Base-by-base conservation (phyloP, 2,888 invertebrate species). In the Rhingia rostrata region DNA sequence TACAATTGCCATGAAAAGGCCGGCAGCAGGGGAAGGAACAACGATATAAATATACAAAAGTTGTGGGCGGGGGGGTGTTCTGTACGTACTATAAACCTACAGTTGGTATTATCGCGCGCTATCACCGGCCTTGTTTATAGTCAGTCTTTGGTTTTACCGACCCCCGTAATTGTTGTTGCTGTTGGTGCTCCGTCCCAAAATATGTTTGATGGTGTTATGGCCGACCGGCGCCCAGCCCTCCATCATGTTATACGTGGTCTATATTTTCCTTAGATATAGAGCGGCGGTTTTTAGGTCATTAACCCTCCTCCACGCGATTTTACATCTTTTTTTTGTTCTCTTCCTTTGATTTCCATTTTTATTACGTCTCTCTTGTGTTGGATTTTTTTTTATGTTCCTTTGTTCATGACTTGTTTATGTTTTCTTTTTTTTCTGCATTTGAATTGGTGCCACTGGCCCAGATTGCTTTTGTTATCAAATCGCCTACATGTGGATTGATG, bases 371-470 rank as follows among this genome's bases (percentile, higher is more conserved):
- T 22, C 39, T 47, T 14, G 32, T 35, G 39, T 73, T 49, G 53
- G 53, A 63, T 51, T 64, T 61, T 49, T 79, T 56, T 64, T 72
- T 70, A 67, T 74, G 64, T 67, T 80, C 67, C 69, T 60, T 73
- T 79, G 61, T 79, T 83, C 51, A 79, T 79, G 77, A 64, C 60
- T 81, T 81, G 67, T 70, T 81, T 77, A 51, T 70, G 37, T 63
- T 82, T 82, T 49, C 35, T 51, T 64, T 77, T 58, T 60, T 22
- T 22, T 60, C 66, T 72, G 60, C 67, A 69, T 83, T 79, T 73
- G 67, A 83, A 73, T 73, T 78, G 78, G 78, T 78, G 72, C 82
- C 73, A 79, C 73, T 83, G 78, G 73, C 79, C 83, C 47, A 79
- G 79, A 79, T 79, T 83, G 72, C 63, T 73, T 49, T 82, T 78